Evolutionary conservation across 2,888 invertebrate genomes (phyloP).

Genomic region (Pristionchus fissidentatus): DNA sequence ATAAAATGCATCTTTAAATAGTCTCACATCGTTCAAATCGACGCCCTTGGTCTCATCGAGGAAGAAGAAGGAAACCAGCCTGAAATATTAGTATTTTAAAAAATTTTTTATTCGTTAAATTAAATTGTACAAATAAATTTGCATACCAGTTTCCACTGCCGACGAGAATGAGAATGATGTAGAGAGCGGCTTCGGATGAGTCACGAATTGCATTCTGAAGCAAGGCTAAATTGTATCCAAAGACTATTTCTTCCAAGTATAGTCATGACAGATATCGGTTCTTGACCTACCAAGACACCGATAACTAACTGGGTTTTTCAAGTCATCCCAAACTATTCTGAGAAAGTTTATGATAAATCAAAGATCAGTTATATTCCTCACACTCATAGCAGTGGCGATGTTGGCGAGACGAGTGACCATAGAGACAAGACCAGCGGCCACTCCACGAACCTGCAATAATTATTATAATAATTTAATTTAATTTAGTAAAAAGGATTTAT

Average conservation of each 20-base stretch:
- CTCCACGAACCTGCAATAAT: slow-evolving; percentile 28
- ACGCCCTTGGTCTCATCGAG: slow-evolving; percentile 39
- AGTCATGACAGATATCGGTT: not conserved
- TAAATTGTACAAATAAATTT: not conserved
- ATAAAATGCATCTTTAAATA: not conserved
- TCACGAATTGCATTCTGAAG: slow-evolving; percentile 19
- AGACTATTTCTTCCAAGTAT: not conserved
- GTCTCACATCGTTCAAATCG: slow-evolving; percentile 28
- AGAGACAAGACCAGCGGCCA: not conserved
- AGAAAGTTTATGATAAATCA: not conserved
- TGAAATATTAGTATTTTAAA: not conserved
- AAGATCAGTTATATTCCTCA: slow-evolving; percentile 21
- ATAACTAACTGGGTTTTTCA: too few species aligned
- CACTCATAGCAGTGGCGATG: slow-evolving; percentile 16
- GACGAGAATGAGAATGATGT: slow-evolving; percentile 10
- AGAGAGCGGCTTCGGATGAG: slow-evolving; percentile 13
- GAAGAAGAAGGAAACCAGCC: slow-evolving; percentile 41
- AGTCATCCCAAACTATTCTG: too few species aligned
- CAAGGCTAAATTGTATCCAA: not conserved
- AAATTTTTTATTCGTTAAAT: not conserved
- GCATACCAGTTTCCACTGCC: not conserved
- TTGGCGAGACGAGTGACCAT: slow-evolving; percentile 27
- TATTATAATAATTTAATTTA: not conserved
- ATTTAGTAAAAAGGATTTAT: not conserved
- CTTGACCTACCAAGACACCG: too few species aligned